Evolutionary conservation across 2,113 vertebrate species (phyloP).

Genomic region (Gymnorhina tibicen): DNA sequence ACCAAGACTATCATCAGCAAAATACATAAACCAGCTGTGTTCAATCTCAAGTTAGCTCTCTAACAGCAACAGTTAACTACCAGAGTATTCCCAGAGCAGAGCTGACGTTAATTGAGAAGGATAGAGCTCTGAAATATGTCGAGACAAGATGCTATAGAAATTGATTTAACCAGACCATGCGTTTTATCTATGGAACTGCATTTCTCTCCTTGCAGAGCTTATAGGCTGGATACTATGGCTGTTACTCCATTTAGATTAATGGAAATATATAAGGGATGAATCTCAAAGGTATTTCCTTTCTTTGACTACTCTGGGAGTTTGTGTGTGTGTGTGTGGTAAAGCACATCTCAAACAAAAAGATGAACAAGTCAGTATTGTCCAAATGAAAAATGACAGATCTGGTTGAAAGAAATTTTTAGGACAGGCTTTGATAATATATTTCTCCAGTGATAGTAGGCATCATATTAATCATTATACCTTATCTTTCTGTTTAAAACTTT

Average conservation of each 20-base stretch:
- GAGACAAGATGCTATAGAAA: slow-evolving; percentile 47
- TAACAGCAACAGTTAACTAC: slow-evolving; percentile 53
- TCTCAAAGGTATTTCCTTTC: slow-evolving; percentile 33
- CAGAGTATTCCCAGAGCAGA: slow-evolving; percentile 43
- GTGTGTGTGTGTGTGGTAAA: not conserved
- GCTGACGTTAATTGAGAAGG: slow-evolving; percentile 59
- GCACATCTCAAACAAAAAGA: slow-evolving; percentile 4
- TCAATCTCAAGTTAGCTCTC: slow-evolving; percentile 35
- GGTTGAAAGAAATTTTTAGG: not conserved
- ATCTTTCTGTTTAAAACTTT: not conserved
- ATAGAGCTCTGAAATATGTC: slow-evolving; percentile 30
- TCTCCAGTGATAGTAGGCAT: not conserved
- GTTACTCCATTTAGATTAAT: not conserved
- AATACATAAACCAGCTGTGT: slow-evolving; percentile 40
- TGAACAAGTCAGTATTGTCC: not conserved
- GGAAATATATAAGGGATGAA: not conserved
- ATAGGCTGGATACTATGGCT: not conserved
- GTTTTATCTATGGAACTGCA: slow-evolving; percentile 21
- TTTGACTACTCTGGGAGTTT: not conserved
- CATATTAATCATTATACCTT: not conserved
- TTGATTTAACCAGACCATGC: slow-evolving; percentile 37
- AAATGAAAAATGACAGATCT: slow-evolving; percentile 5
- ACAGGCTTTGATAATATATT: not conserved
- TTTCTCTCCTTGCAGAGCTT: not conserved
- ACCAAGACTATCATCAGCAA: slow-evolving; percentile 34